Base-by-base conservation (phyloP, 2,797 vertebrate species). In the Gambelia wislizenii region DNA sequence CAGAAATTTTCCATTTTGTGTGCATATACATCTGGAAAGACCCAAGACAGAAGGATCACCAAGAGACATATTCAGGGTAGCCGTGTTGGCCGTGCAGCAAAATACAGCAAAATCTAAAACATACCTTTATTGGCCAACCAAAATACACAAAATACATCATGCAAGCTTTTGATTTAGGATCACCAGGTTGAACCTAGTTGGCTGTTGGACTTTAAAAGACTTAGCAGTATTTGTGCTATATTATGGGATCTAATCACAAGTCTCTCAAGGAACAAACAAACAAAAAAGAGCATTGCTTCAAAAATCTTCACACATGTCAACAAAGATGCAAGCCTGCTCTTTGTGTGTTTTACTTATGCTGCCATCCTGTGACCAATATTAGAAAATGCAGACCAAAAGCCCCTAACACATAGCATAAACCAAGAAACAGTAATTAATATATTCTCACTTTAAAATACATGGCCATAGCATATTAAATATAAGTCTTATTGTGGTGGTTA, bases 301-400 rank as follows among this genome's bases (percentile, higher is more conserved):
- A 78, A 83, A 89, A 79, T 83, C 77, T 89, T 83, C 2, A 92
- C 89, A 93, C 1, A 54, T 0, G 30, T 85, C 90, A 89, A 85
- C 59, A 92, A 92, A 12, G 74, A 47, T 89, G 77, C n/a, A 20
- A 82, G 0, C 0, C 44, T 47, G 0, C 78, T 87, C 30, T 33
- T 89, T 85, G 89, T 95, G 90, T 20, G 14, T 97, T 96, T 97
- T 96, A 95, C 96, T 95, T 95, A 95, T 97, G 96, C 97, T 98
- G 97, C 97, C 97, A 98, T 96, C 97, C 95, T 97, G 97, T 97
- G 97, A 96, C 96, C 72, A 93, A 85, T 92, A 72, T 61, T 67
- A 82, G 96, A 91, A 96, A 97, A 95, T 87, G 90, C 97, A 97
- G 91, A 91, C 82, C n/a, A 83, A 93, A 94, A 94, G 84, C 89